Conservation (phyloP, 2,113 vertebrate species). For the Macquaria ambigua region DNA sequence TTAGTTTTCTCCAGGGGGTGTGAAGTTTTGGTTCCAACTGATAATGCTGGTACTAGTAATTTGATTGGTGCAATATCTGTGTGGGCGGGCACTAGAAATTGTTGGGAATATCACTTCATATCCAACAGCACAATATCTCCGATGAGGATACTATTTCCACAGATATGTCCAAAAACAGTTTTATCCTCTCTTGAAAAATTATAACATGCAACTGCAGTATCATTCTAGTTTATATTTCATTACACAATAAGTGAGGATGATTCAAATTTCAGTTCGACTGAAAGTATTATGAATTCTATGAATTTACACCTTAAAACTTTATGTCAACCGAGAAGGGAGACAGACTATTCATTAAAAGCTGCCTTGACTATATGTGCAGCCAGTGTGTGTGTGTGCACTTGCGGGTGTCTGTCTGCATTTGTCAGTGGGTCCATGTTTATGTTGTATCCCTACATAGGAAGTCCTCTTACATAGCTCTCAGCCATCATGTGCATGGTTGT, state of each 20-base stretch:
- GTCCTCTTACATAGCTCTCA: constrained; percentile 42
- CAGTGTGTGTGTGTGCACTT: neutral
- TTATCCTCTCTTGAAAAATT: neutral
- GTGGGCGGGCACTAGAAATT: neutral
- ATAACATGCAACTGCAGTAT: neutral
- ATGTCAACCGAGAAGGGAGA: neutral
- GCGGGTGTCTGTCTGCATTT: constrained; percentile 8
- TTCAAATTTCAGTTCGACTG: neutral
- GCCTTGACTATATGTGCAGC: neutral
- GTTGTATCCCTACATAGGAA: constrained; percentile 58
- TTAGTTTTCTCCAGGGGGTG: neutral
- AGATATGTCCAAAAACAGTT: no score
- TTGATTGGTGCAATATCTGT: neutral
- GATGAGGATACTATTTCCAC: no score
- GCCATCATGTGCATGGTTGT: constrained; percentile 57
- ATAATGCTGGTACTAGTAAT: neutral
- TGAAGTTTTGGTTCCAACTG: neutral
- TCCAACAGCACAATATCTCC: no score
- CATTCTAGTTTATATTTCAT: neutral
- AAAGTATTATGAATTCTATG: neutral
- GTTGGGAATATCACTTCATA: neutral
- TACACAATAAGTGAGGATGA: neutral
- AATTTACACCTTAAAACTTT: neutral
- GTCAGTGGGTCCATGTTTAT: constrained; percentile 43
- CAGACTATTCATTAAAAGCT: constrained; percentile 1